Conservation (phyloP, 2,888 invertebrate genomes). For the Cybosia mesomella region DNA sequence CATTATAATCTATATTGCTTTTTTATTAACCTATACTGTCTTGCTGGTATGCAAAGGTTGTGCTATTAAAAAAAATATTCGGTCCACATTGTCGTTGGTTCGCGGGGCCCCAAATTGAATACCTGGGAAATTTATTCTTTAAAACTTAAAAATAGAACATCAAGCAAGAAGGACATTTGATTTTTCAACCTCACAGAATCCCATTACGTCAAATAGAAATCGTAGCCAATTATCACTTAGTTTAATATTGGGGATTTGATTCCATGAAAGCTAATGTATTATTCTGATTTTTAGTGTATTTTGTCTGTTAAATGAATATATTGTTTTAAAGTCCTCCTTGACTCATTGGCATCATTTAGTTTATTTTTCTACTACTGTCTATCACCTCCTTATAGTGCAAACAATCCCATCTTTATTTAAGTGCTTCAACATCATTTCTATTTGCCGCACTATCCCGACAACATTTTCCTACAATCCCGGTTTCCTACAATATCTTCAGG, state of each 20-base stretch:
- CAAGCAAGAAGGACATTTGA: background rate
- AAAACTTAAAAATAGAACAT: background rate
- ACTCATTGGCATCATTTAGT: no score
- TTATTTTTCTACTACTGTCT: no score
- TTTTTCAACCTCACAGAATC: background rate
- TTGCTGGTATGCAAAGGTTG: background rate
- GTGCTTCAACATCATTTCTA: background rate
- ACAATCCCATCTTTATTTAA: background rate
- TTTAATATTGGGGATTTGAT: no score
- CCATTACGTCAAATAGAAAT: background rate
- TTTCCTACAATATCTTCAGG: no score
- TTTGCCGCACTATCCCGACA: no score
- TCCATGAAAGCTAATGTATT: no score
- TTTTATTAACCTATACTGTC: constrained; percentile 5
- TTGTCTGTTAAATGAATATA: no score
- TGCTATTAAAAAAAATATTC: background rate
- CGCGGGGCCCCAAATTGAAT: background rate
- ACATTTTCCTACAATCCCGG: background rate
- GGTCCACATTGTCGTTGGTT: background rate
- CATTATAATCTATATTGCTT: constrained; percentile 8
- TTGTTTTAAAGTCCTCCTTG: no score
- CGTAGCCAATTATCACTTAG: no score
- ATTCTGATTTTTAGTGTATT: no score
- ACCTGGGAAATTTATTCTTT: background rate
- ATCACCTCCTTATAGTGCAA: background rate